Conservation (phyloP, 2,797 vertebrate species). For the Hyperoplus lanceolatus region DNA sequence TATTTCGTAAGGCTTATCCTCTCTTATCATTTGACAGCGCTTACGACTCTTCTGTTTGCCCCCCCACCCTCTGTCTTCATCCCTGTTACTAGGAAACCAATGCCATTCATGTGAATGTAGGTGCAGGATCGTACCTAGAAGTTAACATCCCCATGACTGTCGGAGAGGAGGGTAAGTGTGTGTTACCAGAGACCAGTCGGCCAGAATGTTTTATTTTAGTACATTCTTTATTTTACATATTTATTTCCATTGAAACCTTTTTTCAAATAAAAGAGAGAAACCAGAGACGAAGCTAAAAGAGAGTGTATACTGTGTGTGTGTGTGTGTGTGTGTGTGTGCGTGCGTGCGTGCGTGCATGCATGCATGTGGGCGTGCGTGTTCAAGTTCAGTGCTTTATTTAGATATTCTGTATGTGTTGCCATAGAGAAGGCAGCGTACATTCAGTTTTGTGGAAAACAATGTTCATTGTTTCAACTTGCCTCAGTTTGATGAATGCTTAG, state of each 20-base stretch:
- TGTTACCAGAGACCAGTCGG: background rate
- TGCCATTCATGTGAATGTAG: constrained; percentile 98
- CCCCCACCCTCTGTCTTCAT: constrained; percentile 24
- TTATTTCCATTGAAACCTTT: background rate
- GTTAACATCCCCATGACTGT: constrained; percentile 99
- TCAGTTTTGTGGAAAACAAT: background rate
- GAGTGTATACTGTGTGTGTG: too few relatives aligned
- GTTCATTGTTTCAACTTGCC: too few relatives aligned
- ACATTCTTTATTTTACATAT: background rate
- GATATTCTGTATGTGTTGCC: background rate
- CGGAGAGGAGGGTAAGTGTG: constrained; percentile 90
- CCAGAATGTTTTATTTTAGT: background rate
- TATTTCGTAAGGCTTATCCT: background rate
- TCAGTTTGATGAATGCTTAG: too few relatives aligned
- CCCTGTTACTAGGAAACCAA: constrained; percentile 92
- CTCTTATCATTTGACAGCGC: constrained; percentile 27
- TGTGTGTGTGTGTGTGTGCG: background rate
- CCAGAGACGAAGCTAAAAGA: too few relatives aligned
- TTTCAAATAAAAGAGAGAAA: too few relatives aligned
- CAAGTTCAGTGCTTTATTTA: too few relatives aligned
- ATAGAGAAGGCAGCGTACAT: background rate
- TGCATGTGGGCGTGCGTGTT: too few relatives aligned
- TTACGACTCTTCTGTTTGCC: constrained; percentile 30
- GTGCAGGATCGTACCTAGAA: constrained; percentile 98
- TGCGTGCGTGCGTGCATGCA: too few relatives aligned